Conservation (phyloP, 2,113 vertebrate genomes). For the Microcebus tavaratra region DNA sequence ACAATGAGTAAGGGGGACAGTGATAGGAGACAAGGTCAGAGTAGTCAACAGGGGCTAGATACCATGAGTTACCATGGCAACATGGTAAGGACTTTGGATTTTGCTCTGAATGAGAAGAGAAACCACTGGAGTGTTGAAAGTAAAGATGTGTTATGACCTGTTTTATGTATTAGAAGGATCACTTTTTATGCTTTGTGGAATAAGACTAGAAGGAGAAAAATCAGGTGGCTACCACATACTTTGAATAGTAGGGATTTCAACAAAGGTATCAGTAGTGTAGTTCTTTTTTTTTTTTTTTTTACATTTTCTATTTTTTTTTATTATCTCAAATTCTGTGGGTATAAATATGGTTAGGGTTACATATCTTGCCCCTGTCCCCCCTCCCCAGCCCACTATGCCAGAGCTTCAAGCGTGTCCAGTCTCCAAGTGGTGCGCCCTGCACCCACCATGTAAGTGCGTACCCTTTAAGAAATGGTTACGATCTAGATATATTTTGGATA, state of each 20-base stretch:
- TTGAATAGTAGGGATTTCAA: background rate
- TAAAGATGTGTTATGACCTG: background rate
- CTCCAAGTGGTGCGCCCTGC: too few relatives aligned
- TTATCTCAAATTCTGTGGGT: too few relatives aligned
- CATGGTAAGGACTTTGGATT: background rate
- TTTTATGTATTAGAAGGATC: background rate
- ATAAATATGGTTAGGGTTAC: too few relatives aligned
- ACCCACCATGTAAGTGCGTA: too few relatives aligned
- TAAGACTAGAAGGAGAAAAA: background rate
- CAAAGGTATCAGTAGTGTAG: background rate
- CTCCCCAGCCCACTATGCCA: too few relatives aligned
- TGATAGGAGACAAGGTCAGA: background rate
- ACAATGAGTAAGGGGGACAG: background rate
- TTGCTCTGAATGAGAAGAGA: background rate
- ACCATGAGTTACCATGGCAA: too few relatives aligned
- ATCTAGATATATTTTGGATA: background rate
- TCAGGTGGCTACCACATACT: background rate
- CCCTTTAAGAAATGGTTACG: background rate
- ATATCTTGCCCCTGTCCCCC: too few relatives aligned
- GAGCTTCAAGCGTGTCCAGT: too few relatives aligned
- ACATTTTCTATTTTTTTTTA: too few relatives aligned
- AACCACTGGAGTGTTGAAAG: background rate
- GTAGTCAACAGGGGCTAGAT: background rate
- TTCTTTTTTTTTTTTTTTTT: background rate
- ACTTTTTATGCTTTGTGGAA: background rate